phyloP scores from a whole-genome alignment of 2,888 invertebrate genomes.

The Brachypterus glaber region DNA sequence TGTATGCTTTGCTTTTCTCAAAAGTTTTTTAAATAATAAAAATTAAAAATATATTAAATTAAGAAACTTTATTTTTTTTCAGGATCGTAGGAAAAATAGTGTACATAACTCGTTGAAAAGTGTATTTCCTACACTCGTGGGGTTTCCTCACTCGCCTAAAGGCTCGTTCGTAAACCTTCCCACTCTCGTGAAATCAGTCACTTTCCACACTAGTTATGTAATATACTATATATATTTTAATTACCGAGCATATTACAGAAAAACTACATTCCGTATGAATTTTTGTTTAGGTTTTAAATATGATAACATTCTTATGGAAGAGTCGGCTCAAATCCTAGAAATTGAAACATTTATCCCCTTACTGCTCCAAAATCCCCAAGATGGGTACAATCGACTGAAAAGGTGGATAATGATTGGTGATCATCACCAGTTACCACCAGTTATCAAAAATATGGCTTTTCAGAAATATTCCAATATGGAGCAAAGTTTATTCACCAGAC shows the following conservation, averaged over 20 bases:
- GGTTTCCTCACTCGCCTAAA: too few relatives aligned
- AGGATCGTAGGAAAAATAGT: too few relatives aligned
- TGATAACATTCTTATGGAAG: slow-evolving; percentile 99
- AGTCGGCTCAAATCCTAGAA: slow-evolving; percentile 96
- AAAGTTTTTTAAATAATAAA: not conserved
- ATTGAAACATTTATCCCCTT: slow-evolving; percentile 99
- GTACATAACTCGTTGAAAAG: too few relatives aligned
- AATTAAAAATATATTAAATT: not conserved
- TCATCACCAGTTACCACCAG: slow-evolving; percentile 98
- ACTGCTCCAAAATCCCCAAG: slow-evolving; percentile 95
- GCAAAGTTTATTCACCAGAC: slow-evolving; percentile 92
- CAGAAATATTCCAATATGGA: slow-evolving; percentile 99
- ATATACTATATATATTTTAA: too few relatives aligned
- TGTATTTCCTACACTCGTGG: too few relatives aligned
- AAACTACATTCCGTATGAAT: not conserved
- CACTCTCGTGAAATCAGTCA: not conserved
- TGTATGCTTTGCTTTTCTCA: too few relatives aligned
- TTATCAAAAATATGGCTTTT: slow-evolving; percentile 99
- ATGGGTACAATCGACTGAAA: slow-evolving; percentile 90
- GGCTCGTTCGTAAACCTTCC: not conserved
- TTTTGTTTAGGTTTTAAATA: slow-evolving; percentile 71
- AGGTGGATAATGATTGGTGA: slow-evolving; percentile 99
- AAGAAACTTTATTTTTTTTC: too few relatives aligned
- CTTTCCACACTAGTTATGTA: too few relatives aligned
- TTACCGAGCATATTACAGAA: too few relatives aligned